phyloP scores from a whole-genome alignment of 2,888 invertebrate genomes.

The Pyrocoelia pectoralis region DNA sequence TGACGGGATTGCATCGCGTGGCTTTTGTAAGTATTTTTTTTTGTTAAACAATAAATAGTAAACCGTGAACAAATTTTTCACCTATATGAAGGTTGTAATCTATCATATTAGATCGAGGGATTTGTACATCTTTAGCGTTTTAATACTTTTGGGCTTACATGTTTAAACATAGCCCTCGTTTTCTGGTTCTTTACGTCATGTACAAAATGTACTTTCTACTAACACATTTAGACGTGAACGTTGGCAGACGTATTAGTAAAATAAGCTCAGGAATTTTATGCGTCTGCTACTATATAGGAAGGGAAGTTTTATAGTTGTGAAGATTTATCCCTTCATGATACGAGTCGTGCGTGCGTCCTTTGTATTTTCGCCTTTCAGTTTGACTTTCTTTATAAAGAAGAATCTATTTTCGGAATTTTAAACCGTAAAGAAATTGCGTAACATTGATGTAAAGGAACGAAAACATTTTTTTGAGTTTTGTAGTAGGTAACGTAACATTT shows the following conservation, averaged over 20 bases:
- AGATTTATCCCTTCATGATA: neutral
- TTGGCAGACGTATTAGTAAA: neutral
- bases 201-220: neutral
- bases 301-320: neutral
- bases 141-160: neutral
- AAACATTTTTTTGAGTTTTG: too few relatives aligned
- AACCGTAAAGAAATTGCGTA: neutral
- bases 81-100: neutral
- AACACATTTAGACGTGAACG: too few relatives aligned
- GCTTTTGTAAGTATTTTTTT: neutral
- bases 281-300: neutral
- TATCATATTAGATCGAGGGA: neutral
- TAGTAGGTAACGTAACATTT: too few relatives aligned
- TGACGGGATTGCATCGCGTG: neutral
- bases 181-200: neutral
- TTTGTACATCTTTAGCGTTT: neutral
- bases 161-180: neutral
- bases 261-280: neutral
- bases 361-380: neutral
- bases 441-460: neutral
- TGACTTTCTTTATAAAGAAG: neutral
- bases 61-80: neutral
- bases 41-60: neutral
- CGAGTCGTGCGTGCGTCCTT: neutral
- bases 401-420: neutral